These are phyloP conservation scores for Sylvia borin DNA, from an alignment of 2,797 vertebrate species.

Conservation along the genomic window DNA sequence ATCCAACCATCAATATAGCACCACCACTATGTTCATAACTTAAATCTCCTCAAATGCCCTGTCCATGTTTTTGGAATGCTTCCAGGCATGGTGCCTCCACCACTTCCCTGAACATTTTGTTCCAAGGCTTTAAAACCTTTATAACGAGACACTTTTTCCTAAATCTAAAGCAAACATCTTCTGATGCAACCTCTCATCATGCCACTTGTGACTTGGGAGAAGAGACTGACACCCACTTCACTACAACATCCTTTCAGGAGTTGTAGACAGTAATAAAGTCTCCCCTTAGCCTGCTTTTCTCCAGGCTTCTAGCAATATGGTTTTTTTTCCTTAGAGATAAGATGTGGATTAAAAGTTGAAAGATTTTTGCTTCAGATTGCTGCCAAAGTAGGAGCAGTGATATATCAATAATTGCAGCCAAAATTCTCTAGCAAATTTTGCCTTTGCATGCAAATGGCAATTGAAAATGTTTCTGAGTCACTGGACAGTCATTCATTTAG, in stretches of 20 bases:
- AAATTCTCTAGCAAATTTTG: not conserved
- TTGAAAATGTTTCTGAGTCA: not conserved
- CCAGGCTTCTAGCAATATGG: not conserved
- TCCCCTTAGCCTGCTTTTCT: not conserved
- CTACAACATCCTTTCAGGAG: too few species aligned
- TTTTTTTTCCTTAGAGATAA: not conserved
- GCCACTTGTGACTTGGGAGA: not conserved
- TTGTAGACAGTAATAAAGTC: not conserved
- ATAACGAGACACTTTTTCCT: not conserved
- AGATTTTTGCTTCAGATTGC: not conserved
- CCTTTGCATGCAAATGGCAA: not conserved
- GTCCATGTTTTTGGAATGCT: not conserved
- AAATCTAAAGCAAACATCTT: not conserved
- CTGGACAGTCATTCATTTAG: not conserved
- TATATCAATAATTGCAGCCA: not conserved
- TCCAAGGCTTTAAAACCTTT: not conserved
- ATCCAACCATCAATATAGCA: not conserved
- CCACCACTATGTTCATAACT: not conserved
- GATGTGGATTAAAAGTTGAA: not conserved
- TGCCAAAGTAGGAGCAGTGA: not conserved
- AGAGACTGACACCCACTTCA: not conserved
- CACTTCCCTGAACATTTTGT: not conserved
- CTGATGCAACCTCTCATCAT: not conserved
- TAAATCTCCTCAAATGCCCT: not conserved
- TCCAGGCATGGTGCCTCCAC: not conserved